phyloP scores from a whole-genome alignment of 2,797 vertebrate genomes.

The Coccyzus lansbergi region DNA sequence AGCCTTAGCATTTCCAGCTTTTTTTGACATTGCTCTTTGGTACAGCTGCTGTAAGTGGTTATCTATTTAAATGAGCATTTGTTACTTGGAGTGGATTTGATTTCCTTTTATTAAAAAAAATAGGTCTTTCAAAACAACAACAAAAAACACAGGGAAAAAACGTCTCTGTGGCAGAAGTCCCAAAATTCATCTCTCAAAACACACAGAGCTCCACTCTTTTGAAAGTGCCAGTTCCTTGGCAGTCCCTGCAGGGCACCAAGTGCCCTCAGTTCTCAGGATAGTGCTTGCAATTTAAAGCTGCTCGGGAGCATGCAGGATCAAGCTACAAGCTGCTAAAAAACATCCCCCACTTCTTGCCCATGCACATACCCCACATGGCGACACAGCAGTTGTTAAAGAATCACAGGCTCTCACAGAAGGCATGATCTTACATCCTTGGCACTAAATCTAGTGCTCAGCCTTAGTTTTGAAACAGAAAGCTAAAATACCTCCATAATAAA shows the following conservation, averaged over 20 bases:
- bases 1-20: slow-evolving; percentile 8
- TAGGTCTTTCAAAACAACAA: slow-evolving; percentile 26
- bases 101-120: background rate
- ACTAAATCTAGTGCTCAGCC: slow-evolving; percentile 32
- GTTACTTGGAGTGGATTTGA: slow-evolving; percentile 34
- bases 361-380: background rate
- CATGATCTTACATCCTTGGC: background rate
- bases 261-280: slow-evolving; percentile 38
- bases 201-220: slow-evolving; percentile 38
- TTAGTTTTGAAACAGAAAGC: slow-evolving; percentile 32
- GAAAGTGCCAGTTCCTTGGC: slow-evolving; percentile 29
- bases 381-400: slow-evolving; percentile 13
- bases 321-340: slow-evolving; percentile 7
- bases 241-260: slow-evolving; percentile 7
- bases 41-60: slow-evolving; percentile 35
- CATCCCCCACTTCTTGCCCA: background rate
- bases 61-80: slow-evolving; percentile 33
- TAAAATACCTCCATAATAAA: slow-evolving; percentile 15
- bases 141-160: slow-evolving; percentile 20
- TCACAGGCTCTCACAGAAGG: background rate
- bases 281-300: slow-evolving; percentile 34
- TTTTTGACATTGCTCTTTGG: slow-evolving; percentile 16
- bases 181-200: slow-evolving; percentile 59
- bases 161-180: slow-evolving; percentile 44
- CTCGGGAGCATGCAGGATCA: slow-evolving; percentile 16